These are phyloP conservation scores for Mormyrops attenuatus DNA, from an alignment of 2,797 vertebrate genomes.

Conservation along the genomic window DNA sequence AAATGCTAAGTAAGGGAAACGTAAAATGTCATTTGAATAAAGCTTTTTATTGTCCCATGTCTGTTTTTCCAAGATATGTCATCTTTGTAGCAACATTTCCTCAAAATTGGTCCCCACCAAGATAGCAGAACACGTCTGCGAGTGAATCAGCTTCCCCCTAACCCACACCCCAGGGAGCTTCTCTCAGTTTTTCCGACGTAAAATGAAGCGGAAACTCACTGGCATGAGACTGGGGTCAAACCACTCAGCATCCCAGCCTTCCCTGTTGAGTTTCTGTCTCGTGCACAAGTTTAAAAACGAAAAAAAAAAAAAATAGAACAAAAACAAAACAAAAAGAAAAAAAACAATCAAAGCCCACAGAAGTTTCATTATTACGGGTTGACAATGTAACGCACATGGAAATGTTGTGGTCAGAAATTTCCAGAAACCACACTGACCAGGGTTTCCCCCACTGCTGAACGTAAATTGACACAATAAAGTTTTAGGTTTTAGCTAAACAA, in stretches of 20 bases:
- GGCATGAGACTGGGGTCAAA: not conserved
- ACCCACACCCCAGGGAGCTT: constrained; percentile 5
- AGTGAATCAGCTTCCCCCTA: constrained; percentile 19
- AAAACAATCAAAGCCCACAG: not conserved
- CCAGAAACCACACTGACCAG: not conserved
- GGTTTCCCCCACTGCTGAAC: not conserved
- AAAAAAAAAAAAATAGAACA: not conserved
- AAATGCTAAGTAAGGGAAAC: not conserved
- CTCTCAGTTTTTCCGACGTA: constrained; percentile 19
- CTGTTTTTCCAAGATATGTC: not conserved
- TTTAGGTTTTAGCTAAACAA: not conserved
- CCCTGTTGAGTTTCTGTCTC: not conserved
- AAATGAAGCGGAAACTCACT: not conserved
- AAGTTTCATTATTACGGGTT: not conserved
- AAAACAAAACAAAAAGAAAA: not conserved
- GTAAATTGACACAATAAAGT: not conserved
- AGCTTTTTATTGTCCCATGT: not conserved
- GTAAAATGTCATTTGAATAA: not conserved
- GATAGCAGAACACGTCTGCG: not conserved
- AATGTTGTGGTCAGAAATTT: not conserved
- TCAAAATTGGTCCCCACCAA: not conserved
- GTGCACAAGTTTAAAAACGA: not conserved
- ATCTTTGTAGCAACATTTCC: not conserved
- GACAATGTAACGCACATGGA: not conserved
- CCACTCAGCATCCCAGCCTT: not conserved